phyloP scores from a whole-genome alignment of 2,888 invertebrate species.

The Troilus luridus region DNA sequence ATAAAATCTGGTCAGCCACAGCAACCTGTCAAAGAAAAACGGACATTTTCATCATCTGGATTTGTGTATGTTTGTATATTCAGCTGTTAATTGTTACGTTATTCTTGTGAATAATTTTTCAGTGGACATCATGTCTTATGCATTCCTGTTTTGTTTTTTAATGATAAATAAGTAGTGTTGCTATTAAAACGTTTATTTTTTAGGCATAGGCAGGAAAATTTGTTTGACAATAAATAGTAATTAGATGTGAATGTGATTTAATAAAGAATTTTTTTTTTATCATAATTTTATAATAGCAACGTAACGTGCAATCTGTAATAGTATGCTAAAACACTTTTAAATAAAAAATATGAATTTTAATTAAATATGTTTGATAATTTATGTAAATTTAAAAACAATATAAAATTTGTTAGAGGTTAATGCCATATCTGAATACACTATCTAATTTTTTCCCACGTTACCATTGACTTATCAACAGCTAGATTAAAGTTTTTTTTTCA shows the following conservation, averaged over 20 bases:
- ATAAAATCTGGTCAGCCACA: slow-evolving; percentile 67
- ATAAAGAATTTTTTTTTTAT: neutral
- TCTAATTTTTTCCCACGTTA: too few species aligned
- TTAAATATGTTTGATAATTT: neutral
- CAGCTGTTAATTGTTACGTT: slow-evolving; percentile 16
- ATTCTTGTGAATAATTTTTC: neutral
- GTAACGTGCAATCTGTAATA: neutral
- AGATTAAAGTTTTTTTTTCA: too few species aligned
- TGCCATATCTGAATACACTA: too few species aligned
- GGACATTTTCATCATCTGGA: slow-evolving; percentile 74
- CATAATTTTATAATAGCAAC: neutral
- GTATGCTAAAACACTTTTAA: neutral
- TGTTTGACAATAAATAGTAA: neutral
- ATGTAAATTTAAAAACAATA: too few species aligned
- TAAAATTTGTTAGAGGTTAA: too few species aligned
- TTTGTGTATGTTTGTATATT: slow-evolving; percentile 69
- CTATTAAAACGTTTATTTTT: neutral
- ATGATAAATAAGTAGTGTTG: neutral
- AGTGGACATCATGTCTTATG: neutral
- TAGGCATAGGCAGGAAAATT: neutral
- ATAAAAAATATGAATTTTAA: neutral
- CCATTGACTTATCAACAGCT: too few species aligned
- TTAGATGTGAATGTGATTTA: neutral
- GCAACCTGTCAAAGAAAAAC: slow-evolving; percentile 80
- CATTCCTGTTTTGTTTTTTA: neutral